Evolutionary conservation across 2,888 invertebrate genomes (phyloP), one percentile per base, ranked within the genome.

Genomic region (Cacoxenus indagator): DNA sequence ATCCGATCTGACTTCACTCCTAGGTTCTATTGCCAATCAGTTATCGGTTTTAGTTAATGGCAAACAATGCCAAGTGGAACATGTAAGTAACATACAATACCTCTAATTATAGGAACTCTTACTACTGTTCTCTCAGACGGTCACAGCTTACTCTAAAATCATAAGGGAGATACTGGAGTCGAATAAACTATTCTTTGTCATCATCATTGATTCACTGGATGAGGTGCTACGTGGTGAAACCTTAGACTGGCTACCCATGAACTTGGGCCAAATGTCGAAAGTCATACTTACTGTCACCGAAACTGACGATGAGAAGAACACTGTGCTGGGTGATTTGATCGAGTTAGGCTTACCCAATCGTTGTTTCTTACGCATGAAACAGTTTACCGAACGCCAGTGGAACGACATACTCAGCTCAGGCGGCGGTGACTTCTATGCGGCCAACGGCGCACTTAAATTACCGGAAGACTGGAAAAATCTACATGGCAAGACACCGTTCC

Each of bases 181-280:
- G 26, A 82, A 81, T 55, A 86, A 87, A 82, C 90, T 92, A 74
- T 90, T 92, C 59, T 88, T 94, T 69, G 90, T 95, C 65, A 90
- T 96, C 73, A 90, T 94, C 64, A 90, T 96, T 75, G 95, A 95
- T 83, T 95, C 94, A 0, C 89, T 95, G 54, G 93, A 94, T 83
- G 91, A 92, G 84, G 90, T 88, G 67, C 71, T 84, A 54, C 70
- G 75, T 14, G 84, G 83, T 61, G 75, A 76, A 0, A 88, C 91
- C 82, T 90, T 94, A 45, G 90, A 92, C 72, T 96, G 96, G 96
- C 89, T 96, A 75, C 95, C 95, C 5, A 89, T 90, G 65, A 90
- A 91, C 62, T 89, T 96, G 73, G 94, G 95, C 4, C 90, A 91
- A 67, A 91, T 93, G 83, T 92, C 94, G 64, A 94, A 94, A 88